Evolutionary conservation across 2,113 vertebrate genomes (phyloP).

Genomic region (Elaphurus davidianus): DNA sequence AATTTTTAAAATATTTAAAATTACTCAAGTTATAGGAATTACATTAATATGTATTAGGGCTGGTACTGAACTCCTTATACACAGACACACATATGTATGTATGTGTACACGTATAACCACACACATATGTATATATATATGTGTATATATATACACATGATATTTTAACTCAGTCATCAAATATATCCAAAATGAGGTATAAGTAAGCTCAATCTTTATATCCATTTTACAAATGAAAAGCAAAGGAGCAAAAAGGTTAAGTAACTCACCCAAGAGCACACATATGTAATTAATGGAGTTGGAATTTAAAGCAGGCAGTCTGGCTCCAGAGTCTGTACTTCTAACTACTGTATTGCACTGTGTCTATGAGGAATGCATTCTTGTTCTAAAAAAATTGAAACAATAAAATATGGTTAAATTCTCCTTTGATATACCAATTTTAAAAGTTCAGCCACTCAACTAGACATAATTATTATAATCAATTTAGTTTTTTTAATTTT

Average conservation of each 20-base stretch:
- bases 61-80: not conserved
- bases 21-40: not conserved
- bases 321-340: not conserved
- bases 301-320: not conserved
- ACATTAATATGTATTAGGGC: not conserved
- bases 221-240: not conserved
- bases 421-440: not conserved
- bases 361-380: not conserved
- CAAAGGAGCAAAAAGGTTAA: not conserved
- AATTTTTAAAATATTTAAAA: not conserved
- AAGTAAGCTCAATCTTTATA: not conserved
- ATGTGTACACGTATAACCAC: not conserved
- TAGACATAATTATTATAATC: not conserved
- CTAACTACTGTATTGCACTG: not conserved
- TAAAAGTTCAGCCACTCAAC: not conserved
- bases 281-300: not conserved
- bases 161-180: not conserved
- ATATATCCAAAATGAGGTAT: not conserved
- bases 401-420: not conserved
- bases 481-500: not conserved
- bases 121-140: accelerated
- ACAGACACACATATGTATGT: not conserved
- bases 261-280: not conserved
- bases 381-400: not conserved
- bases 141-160: not conserved